Conservation (phyloP, 2,113 vertebrate genomes). For the Mustelus asterias region DNA sequence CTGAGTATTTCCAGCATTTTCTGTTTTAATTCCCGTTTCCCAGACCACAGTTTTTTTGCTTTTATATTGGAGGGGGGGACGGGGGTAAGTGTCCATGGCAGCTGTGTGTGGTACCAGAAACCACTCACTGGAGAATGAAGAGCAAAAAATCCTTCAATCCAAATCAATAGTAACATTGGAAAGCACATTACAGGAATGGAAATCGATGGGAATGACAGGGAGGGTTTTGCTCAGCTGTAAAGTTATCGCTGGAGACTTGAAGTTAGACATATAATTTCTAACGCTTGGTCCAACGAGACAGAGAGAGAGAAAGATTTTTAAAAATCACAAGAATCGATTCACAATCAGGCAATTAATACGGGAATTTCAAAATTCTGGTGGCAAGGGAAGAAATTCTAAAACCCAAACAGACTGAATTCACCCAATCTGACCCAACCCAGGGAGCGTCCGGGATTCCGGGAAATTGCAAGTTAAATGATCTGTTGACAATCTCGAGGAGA, state of each 20-base stretch:
- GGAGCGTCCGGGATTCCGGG: too few species aligned
- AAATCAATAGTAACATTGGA: background rate
- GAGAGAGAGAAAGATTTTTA: background rate
- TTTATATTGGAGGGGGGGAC: too few species aligned
- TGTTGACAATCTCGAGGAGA: too few species aligned
- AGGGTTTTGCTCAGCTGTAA: background rate
- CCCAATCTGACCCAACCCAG: too few species aligned
- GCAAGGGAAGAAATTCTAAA: too few species aligned
- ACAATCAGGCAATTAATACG: background rate
- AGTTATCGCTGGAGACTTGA: background rate
- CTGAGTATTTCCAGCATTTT: too few species aligned
- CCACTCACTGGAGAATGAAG: background rate
- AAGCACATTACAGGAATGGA: background rate
- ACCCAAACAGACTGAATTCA: too few species aligned
- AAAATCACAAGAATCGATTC: too few species aligned
- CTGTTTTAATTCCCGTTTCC: too few species aligned
- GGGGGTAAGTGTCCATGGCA: fast-evolving
- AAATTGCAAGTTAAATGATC: too few species aligned
- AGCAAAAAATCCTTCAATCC: background rate
- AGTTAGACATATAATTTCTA: background rate
- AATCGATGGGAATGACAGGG: background rate
- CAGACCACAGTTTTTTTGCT: too few species aligned
- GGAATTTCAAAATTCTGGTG: background rate
- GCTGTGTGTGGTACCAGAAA: background rate
- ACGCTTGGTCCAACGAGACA: background rate